Evolutionary conservation across 2,888 invertebrate genomes (phyloP), one percentile per base, ranked within the genome.

Genomic region (Carpatolechia fugitivella): DNA sequence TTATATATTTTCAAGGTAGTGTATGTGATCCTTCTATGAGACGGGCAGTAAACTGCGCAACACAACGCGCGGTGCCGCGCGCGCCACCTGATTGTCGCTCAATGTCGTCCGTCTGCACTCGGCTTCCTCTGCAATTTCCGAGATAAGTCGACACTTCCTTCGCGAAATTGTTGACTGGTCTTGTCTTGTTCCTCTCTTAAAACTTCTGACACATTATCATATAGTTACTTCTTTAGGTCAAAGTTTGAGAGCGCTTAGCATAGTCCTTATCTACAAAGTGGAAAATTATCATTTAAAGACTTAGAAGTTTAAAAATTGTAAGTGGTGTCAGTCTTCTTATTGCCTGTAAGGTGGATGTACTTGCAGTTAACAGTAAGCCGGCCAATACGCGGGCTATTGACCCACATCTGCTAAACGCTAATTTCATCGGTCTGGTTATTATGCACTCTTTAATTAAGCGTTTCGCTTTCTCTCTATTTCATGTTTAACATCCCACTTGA

Each of bases 121-220:
- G 29, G 30, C 49, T 35, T 35, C 49, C 49, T 74, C 77, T 80
- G 82, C 84, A 83, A 82, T 82, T 76, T 82, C 81, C 75, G 75
- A 84, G 80, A 80, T 82, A 85, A 86, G 76, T 82, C 79, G 74
- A 70, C 63, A 69, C 81, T 85, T 89, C 89, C 89, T 86, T 66
- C 69, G 69, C 38, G 10, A 33, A 46, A 13, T 30, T 46, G n/a
- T 24, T 33, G 8, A 33, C 40, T 40, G n/a, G n/a, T n/a, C 40
- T 4, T 14, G 33, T 33, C 33, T 11, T 11, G 33, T 33, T 33
- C 33, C 33, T 33, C 33, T n/a, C 33, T 33, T 6, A 8, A 33
- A 6, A 6, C 33, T n/a, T n/a, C 33, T 33, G 1, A 11, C 11
- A 2, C 33, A 6, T 6, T 24, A 3, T 24, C 3, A 24, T 24